Conservation (phyloP, 2,888 invertebrate genomes). For the Barypeithes pellucidus region DNA sequence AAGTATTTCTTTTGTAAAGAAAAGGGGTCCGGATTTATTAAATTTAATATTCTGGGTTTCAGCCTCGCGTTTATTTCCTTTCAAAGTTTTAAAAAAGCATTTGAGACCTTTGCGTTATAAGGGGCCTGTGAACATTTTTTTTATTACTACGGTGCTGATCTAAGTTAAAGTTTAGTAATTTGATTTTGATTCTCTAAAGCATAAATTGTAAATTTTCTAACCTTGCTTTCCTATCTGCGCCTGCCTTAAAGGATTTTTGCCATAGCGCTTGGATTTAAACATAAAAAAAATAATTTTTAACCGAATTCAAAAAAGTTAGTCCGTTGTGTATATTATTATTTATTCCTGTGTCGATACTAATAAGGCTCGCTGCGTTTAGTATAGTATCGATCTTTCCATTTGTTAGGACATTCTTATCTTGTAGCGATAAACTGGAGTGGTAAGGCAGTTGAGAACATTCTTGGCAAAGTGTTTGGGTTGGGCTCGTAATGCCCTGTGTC, state of each 20-base stretch:
- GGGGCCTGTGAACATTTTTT: constrained; percentile 10
- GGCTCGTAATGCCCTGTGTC: constrained; percentile 18
- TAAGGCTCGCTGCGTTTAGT: too few relatives aligned
- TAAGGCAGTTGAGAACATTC: constrained; percentile 23
- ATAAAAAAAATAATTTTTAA: too few relatives aligned
- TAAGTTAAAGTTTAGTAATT: constrained; percentile 17
- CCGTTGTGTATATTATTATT: too few relatives aligned
- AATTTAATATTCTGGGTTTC: constrained; percentile 14
- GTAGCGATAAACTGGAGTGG: constrained; percentile 26
- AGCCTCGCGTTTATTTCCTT: not conserved
- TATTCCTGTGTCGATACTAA: too few relatives aligned
- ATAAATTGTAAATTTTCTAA: not conserved
- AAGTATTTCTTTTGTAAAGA: not conserved
- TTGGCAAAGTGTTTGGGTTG: constrained; percentile 27
- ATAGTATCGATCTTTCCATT: not conserved
- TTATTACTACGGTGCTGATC: constrained; percentile 8
- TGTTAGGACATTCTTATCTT: constrained; percentile 2
- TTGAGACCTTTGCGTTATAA: constrained; percentile 5
- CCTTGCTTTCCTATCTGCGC: not conserved
- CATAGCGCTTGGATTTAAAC: too few relatives aligned
- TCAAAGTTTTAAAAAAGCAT: constrained; percentile 17
- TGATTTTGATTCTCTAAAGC: constrained; percentile 2
- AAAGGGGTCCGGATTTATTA: not conserved
- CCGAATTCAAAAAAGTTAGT: too few relatives aligned
- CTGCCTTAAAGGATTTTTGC: too few relatives aligned